phyloP scores from a whole-genome alignment of 23 tunicate species.

The Halocynthia aurantium region DNA sequence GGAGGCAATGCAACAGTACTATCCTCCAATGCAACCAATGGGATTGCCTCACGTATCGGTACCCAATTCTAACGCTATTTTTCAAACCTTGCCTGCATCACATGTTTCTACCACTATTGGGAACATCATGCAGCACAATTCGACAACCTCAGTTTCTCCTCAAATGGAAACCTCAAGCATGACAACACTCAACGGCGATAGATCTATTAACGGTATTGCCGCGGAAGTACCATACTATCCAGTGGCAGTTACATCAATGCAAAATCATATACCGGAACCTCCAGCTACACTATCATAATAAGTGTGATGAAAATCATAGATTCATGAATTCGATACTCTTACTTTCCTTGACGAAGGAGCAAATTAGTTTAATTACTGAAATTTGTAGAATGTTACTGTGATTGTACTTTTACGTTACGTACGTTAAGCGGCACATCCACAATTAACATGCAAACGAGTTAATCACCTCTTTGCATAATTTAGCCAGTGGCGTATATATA shows the following conservation, averaged over 20 bases:
- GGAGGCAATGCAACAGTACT: slow-evolving; percentile 66
- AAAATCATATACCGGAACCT: slow-evolving; percentile 20
- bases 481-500: no score
- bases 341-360: no score
- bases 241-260: slow-evolving; percentile 27
- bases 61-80: slow-evolving; percentile 10
- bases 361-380: no score
- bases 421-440: no score
- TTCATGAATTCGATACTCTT: no score
- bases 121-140: neutral
- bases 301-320: no score
- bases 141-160: neutral
- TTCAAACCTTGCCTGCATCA: slow-evolving; percentile 4
- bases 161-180: slow-evolving; percentile 18
- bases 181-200: slow-evolving; percentile 18
- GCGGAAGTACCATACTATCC: slow-evolving; percentile 10
- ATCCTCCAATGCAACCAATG: slow-evolving; percentile 37
- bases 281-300: neutral
- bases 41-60: slow-evolving; percentile 27
- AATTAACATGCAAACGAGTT: no score
- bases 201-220: neutral
- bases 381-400: no score
- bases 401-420: no score
- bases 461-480: no score
- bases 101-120: neutral